These are phyloP conservation scores for Anthoptus insignis DNA, from an alignment of 2,888 invertebrate species.

Conservation along the genomic window DNA sequence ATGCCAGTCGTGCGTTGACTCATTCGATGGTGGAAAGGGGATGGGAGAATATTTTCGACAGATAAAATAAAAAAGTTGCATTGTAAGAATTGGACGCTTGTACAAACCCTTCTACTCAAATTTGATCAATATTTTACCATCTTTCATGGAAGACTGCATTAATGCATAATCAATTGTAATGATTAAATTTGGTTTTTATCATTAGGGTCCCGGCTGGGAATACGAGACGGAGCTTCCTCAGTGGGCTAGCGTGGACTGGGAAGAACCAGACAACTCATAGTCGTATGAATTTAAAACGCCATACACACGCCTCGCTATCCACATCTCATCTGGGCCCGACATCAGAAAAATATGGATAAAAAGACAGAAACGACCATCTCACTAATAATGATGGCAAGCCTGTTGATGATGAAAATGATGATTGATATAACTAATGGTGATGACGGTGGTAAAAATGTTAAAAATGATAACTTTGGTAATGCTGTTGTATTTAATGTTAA, in stretches of 20 bases:
- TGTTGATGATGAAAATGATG: constrained; percentile 15
- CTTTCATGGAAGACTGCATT: no score
- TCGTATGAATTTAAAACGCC: constrained; percentile 67
- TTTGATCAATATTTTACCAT: no score
- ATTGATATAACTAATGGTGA: constrained; percentile 16
- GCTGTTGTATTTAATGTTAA: constrained; percentile 10
- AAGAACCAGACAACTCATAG: constrained; percentile 88
- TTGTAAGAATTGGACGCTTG: no score
- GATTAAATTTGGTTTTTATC: background rate
- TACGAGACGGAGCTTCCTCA: constrained; percentile 97
- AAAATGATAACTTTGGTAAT: constrained; percentile 4
- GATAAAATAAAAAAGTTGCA: no score
- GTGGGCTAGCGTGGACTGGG: constrained; percentile 97
- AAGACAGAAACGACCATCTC: constrained; percentile 14
- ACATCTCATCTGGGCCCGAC: constrained; percentile 39
- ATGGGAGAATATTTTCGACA: no score
- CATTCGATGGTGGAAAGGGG: no score
- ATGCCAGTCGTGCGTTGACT: no score
- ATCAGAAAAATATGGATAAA: constrained; percentile 16
- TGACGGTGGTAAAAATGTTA: constrained; percentile 16
- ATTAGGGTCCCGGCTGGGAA: constrained; percentile 97
- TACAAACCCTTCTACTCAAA: no score
- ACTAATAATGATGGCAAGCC: constrained; percentile 9
- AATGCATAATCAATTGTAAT: no score
- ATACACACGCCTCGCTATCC: constrained; percentile 65